Base-by-base conservation (phyloP, 2,888 invertebrate genomes). In the Polydrusus cervinus region DNA sequence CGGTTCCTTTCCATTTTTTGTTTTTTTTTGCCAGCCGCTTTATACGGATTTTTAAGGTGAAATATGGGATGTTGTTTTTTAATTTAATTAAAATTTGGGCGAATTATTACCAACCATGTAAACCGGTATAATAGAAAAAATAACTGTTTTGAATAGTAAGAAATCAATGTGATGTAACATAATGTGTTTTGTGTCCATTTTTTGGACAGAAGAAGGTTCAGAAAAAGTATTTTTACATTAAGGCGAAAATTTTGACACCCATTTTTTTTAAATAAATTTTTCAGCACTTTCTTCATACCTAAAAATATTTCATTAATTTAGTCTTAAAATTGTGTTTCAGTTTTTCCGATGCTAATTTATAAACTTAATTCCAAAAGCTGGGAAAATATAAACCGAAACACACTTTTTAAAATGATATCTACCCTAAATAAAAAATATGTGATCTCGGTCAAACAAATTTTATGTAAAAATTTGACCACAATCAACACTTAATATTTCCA, bases 371-470 rank as follows among this genome's bases (percentile, higher is more conserved):
- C 30, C 34, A 34, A 34, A 34, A 3, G 34, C 3, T 9, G 10
- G 10, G 8, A 34, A 8, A 34, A 34, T 34, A 34, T 9, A 1
- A 34, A 34, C 34, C 8, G 8, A 14, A 47, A 47, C 16, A 16
- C 16, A 16, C 47, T 47, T 16, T 47, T 47, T 16, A 47, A 47
- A 16, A 6, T 3, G 16, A 16, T 47, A 34, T 34, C 25, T 62
- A 45, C 25, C 30, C 49, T 13, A 62, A 20, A 25, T 3, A 16
- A 70, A 70, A 62, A 51, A 80, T 80, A 83, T 84, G 85, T 86
- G 86, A 86, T 86, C 86, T 86, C 85, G 83, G 85, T 84, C 83
- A 80, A 80, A 82, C 57, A 62, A 81, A 79, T 71, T 62, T 57
- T 66, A 73, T 34, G 47, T 60, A 61, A 49, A 81, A 79, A 71